phyloP scores from a whole-genome alignment of 2,113 vertebrate genomes.

The Bombycilla garrulus region DNA sequence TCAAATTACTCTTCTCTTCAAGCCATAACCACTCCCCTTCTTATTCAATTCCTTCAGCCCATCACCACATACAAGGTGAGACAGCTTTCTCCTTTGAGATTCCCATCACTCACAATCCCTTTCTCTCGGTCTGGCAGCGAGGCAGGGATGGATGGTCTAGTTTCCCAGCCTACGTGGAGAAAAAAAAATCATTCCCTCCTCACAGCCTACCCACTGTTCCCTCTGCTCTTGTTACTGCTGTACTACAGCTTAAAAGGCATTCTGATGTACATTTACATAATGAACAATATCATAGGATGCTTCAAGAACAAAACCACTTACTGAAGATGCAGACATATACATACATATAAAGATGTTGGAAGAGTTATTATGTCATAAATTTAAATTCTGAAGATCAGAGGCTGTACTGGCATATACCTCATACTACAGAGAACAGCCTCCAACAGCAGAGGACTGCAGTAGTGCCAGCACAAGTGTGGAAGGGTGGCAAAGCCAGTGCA shows the following conservation, averaged over 20 bases:
- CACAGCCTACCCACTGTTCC: background rate
- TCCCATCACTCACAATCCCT: slow-evolving; percentile 26
- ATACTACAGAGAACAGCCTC: background rate
- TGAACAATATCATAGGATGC: background rate
- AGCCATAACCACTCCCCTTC: slow-evolving; percentile 19
- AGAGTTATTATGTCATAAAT: background rate
- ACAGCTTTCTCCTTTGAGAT: slow-evolving; percentile 36
- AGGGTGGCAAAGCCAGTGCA: background rate
- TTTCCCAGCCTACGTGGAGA: background rate
- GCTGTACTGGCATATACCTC: background rate
- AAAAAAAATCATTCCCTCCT: background rate
- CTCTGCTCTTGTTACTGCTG: background rate
- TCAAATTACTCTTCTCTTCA: slow-evolving; percentile 19
- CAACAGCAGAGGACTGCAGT: background rate
- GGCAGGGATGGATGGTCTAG: background rate
- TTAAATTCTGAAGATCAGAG: background rate
- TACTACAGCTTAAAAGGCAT: background rate
- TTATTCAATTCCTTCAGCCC: slow-evolving; percentile 11
- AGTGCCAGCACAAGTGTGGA: background rate
- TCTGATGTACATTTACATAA: background rate
- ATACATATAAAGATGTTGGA: background rate
- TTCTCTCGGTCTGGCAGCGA: background rate
- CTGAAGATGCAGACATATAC: background rate
- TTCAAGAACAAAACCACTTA: background rate
- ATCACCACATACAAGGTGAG: background rate